phyloP scores from a whole-genome alignment of 2,797 vertebrate genomes.

The Zonotrichia albicollis region DNA sequence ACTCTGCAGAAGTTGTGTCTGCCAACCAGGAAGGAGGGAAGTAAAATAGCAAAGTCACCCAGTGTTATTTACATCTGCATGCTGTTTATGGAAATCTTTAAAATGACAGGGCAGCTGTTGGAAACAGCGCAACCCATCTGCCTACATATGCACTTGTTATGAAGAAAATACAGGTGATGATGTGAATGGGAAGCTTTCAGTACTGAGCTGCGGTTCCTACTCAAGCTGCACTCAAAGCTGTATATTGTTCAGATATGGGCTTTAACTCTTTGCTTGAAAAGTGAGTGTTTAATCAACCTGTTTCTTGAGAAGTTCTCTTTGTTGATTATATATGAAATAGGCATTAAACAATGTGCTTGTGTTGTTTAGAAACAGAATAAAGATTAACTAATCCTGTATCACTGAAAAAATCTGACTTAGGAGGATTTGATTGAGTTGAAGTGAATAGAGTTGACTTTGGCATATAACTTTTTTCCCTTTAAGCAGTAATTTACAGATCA shows the following conservation, averaged over 20 bases:
- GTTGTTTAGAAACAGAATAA: background rate
- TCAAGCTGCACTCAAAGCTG: background rate
- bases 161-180: constrained; percentile 17
- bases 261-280: constrained; percentile 15
- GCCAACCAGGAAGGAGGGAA: background rate
- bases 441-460: background rate
- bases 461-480: background rate
- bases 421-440: background rate
- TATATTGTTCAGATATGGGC: background rate
- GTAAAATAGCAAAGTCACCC: background rate
- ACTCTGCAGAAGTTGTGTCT: background rate
- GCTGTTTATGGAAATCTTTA: constrained; percentile 6
- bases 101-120: background rate
- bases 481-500: background rate
- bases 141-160: constrained; percentile 1
- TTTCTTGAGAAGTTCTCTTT: background rate
- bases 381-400: background rate
- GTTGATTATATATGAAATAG: background rate
- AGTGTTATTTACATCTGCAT: fast-evolving
- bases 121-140: background rate
- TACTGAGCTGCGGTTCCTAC: background rate
- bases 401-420: background rate
- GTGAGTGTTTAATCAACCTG: background rate
- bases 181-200: constrained; percentile 23
- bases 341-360: background rate